Base-by-base conservation (phyloP, 2,888 invertebrate genomes). In the Disparrhopalites patrizii region DNA sequence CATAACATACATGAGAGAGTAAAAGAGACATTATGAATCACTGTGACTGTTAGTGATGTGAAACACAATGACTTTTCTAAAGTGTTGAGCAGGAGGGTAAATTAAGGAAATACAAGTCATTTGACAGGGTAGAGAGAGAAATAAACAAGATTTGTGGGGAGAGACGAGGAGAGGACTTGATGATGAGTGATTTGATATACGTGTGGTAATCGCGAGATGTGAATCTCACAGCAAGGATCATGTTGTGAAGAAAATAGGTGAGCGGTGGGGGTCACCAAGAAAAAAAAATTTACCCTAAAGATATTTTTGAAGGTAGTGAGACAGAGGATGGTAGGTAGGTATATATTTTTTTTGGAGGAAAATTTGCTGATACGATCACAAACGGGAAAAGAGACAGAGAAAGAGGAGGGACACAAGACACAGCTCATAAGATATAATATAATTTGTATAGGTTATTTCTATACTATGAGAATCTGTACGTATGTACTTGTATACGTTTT, bases 181-280 rank as follows among this genome's bases (percentile, higher is more conserved):
- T 50, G 61, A 61, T 31, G 60, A 60, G 60, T 47, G 51, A 51
- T 50, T 61, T 61, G 61, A 51, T 60, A 47, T 60, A n/a, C n/a
- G 60, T 60, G 60, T 30, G 50, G 33, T 51, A 61, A 61, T 61
- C 30, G 33, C 20, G 33, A 33, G 61, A 61, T 51, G 61, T 51
- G 51, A 61, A 61, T 61, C 61, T 61, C 51, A 23, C 51, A 51
- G 51, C 51, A 61, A 51, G 61, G 61, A 33, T 51, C 51, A 25
- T 61, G 61, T 61, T 47, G 60, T 60, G 61, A 61, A 61, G 61
- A 61, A 61, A 61, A 61, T 61, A 51, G 51, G 50, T 61, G 51
- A 61, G 27, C 61, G 36, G 51, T 51, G 51, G 61, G 61, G 61
- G 61, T 61, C 61, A 61, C n/a, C n/a, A n/a, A n/a, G n/a, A n/a